Evolutionary conservation across 2,888 invertebrate species (phyloP), one percentile per base, ranked within the genome.

Genomic region (Spodoptera exigua): DNA sequence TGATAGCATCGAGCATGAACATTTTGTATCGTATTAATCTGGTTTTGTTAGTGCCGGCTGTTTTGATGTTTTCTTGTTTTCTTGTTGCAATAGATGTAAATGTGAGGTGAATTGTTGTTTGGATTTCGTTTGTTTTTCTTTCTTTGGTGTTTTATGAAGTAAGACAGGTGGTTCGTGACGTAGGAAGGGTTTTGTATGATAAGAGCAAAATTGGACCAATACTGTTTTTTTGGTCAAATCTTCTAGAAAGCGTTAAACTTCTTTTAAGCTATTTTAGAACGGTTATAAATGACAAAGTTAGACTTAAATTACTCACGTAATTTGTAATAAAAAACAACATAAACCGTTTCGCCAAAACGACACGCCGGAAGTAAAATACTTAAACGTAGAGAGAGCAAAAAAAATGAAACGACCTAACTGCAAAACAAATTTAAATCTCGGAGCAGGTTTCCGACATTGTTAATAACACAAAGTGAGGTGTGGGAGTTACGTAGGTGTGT

Each of bases 21-120:
- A 73, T 73, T 75, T 78, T 81, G 78, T 86, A 87, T 86, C 85
- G 81, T 74, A 77, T 80, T 83, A 76, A 86, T 87, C 86, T 85
- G 74, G 77, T 78, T 84, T 27, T 86, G 80, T 84, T 86, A 83
- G 84, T 82, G 81, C 67, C 74, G 65, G 53, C 39, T 16, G 51
- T 69, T 76, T 78, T 76, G 72, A 81, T 75, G 73, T 79, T 74
- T 64, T 58, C 53, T 62, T 57, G 63, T 55, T 36, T 74, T 62
- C 57, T 56, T 43, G 55, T 64, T 61, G 36, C 46, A 58, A 57
- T 70, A 65, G 60, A 55, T 59, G 59, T 45, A 59, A 70, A 70
- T 69, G 52, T 55, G 61, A 51, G 21, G 37, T 21, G 40, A 46
- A 45, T 27, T 65, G 36, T 32, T 34, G 11, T n/a, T n/a, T n/a